A percentile compares a stretch with the other conserved stretches of the same genome.
These are phyloP conservation scores for Esox lucius DNA, from an alignment of 2,797 vertebrate species.

Conservation along the genomic window DNA sequence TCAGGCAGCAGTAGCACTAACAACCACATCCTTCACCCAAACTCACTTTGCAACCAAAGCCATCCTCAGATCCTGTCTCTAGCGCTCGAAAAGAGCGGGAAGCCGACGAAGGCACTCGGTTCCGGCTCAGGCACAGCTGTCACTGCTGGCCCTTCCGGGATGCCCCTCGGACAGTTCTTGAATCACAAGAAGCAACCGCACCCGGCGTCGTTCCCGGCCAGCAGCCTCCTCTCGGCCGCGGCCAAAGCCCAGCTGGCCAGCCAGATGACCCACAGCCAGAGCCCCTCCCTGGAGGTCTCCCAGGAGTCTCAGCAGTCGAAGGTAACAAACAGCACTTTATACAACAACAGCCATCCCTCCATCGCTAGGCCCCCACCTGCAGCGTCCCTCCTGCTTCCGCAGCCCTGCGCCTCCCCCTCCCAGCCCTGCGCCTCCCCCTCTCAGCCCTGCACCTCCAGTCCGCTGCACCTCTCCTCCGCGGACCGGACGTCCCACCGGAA, in stretches of 20 bases:
- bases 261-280: conserved; percentile 74
- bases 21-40: conserved; percentile 47
- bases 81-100: conserved; percentile 44
- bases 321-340: conserved; percentile 93
- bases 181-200: conserved; percentile 70
- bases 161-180: conserved; percentile 75
- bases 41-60: conserved; percentile 75
- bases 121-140: conserved; percentile 5
- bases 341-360: conserved; percentile 73
- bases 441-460: conserved; percentile 61
- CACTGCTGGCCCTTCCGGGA: conserved; percentile 29
- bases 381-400: conserved; percentile 65
- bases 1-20: conserved; percentile 72
- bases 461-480: conserved; percentile 53
- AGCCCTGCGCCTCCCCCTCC: conserved; percentile 62
- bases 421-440: conserved; percentile 65
- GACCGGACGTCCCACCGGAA: conserved; percentile 72
- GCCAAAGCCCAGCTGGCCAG: conserved; percentile 87
- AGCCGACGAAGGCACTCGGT: conserved; percentile 54
- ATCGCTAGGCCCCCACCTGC: conserved; percentile 61
- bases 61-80: conserved; percentile 61
- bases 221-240: conserved; percentile 87
- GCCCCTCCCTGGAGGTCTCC: conserved; percentile 55
- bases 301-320: conserved; percentile 73
- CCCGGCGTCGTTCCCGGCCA: conserved; percentile 84